Evolutionary conservation across 2,888 invertebrate genomes (phyloP), one percentile per base, ranked within the genome.

Genomic region (Eledona agricola): DNA sequence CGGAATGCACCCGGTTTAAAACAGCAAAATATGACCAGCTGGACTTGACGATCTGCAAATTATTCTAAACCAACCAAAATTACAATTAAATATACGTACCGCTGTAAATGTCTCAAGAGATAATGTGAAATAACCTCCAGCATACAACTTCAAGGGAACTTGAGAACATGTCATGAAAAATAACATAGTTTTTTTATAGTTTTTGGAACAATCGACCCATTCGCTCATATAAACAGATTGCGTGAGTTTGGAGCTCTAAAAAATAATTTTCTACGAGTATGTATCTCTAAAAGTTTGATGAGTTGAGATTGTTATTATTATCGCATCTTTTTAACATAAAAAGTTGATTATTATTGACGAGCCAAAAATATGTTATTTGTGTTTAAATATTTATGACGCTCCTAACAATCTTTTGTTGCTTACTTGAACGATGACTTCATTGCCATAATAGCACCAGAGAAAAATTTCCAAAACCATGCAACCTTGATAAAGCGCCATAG

Each of bases 21-120:
- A 83, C 69, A 0, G 82, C 82, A 59, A 81, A 82, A 50, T 82
- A 73, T 0, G 82, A 82, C 64, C 82, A 82, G 0, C 82, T 81
- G 0, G 80, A 77, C 65, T 80, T 80, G 47, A 82, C 75, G 28
- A 83, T 80, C 82, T 82, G 77, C 58, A 79, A 80, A 17, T 7
- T 3, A 19, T 12, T 28, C 9, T 25, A 19, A 16, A 5, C 11
- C n/a, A 7, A 23, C 11, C 6, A 49, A 7, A n/a, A 20, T 28
- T 3, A 15, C 43, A 51, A 26, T 50, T 32, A 54, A 46, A 47
- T 45, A 34, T 3, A 68, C 77, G 75, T 65, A 80, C 82, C 72
- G 76, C 77, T 22, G 79, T 67, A 61, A 80, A 81, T 6, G 81
- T 80, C 43, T 77, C 73, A 9, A 82, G 73, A 0, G 81, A 81